Percentiles rank a stretch among this genome's conserved stretches.
These are phyloP conservation scores for Antennarius maculatus DNA, from an alignment of 2,797 vertebrate genomes.

Conservation along the genomic window DNA sequence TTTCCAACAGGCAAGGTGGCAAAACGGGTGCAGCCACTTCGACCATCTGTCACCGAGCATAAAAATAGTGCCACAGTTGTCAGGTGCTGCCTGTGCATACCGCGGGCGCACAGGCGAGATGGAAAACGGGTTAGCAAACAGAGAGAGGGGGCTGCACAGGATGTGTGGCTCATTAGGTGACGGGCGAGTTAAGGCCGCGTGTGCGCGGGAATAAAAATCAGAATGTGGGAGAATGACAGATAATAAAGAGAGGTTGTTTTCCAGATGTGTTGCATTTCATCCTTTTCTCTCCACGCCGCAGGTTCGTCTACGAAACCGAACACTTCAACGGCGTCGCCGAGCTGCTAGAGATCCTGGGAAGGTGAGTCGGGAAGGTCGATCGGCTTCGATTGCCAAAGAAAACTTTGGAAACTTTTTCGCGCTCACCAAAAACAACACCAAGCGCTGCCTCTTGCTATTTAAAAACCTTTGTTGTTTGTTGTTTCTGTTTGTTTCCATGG, in stretches of 20 bases:
- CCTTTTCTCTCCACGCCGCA: slow-evolving; percentile 56
- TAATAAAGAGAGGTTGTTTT: background rate
- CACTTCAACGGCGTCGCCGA: slow-evolving; percentile 98
- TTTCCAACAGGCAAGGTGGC: slow-evolving; percentile 69
- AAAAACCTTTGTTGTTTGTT: no score
- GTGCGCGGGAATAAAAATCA: no score
- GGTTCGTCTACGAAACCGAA: slow-evolving; percentile 98
- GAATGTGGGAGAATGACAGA: no score
- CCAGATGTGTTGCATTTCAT: background rate
- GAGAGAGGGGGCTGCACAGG: slow-evolving; percentile 8
- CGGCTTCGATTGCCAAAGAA: background rate
- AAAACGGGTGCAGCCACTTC: slow-evolving; percentile 64
- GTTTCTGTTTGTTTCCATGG: no score
- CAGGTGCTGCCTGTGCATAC: slow-evolving; percentile 54
- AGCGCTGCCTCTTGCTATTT: no score
- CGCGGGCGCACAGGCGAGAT: slow-evolving; percentile 23
- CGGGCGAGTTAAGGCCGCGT: background rate
- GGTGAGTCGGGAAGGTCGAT: slow-evolving; percentile 75
- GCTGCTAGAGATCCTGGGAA: slow-evolving; percentile 97
- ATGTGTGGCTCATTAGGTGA: slow-evolving; percentile 22
- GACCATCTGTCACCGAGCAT: slow-evolving; percentile 75
- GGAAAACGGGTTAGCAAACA: slow-evolving; percentile 39
- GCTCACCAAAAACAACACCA: no score
- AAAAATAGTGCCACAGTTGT: slow-evolving; percentile 78
- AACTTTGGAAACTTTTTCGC: background rate